phyloP scores from a whole-genome alignment of 2,797 vertebrate species.

The Artibeus jamaicensis region DNA sequence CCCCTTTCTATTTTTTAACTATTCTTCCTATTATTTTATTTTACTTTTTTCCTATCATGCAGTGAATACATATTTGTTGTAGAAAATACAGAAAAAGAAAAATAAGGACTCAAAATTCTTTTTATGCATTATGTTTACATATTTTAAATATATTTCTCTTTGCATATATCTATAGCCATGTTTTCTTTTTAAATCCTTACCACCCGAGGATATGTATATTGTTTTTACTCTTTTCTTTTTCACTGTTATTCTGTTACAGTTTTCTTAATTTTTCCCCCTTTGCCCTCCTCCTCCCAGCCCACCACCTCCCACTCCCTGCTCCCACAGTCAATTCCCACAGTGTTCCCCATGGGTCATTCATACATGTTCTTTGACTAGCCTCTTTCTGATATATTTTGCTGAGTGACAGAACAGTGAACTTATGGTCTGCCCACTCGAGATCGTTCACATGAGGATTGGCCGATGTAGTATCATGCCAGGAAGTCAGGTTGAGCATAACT shows the following conservation, averaged over 20 bases:
- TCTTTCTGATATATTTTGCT: background rate
- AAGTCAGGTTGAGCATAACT: conserved; percentile 29
- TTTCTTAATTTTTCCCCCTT: background rate
- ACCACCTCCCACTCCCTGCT: background rate
- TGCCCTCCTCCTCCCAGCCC: background rate
- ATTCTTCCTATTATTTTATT: conserved; percentile 20
- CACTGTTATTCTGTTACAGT: background rate
- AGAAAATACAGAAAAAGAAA: conserved; percentile 18
- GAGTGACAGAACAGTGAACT: background rate
- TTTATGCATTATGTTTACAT: background rate
- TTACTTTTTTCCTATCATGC: background rate
- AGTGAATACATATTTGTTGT: background rate
- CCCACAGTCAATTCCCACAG: background rate
- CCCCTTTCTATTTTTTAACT: background rate
- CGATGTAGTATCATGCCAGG: background rate
- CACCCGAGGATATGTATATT: background rate
- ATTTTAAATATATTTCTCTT: background rate
- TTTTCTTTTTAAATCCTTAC: background rate
- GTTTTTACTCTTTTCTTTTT: background rate
- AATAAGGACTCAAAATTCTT: background rate
- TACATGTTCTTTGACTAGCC: background rate
- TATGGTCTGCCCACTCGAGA: background rate
- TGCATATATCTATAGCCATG: background rate
- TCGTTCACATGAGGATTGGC: background rate
- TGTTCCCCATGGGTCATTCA: background rate